Evolutionary conservation across 2,888 invertebrate genomes (phyloP).

Genomic region (Stictocephala bisonia): DNA sequence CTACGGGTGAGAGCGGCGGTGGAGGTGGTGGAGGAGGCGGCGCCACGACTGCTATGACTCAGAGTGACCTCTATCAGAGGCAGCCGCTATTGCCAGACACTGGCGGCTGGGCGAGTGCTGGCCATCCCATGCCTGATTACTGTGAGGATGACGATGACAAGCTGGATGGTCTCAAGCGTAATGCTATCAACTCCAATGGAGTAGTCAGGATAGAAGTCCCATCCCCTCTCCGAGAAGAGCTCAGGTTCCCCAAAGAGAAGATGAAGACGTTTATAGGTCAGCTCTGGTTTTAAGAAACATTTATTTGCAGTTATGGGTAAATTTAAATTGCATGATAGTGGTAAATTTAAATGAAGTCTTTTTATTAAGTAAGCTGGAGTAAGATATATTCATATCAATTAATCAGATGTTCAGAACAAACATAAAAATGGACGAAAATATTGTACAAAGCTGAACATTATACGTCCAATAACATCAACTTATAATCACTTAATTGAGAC

Average conservation of each 20-base stretch:
- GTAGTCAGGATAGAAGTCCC: slow-evolving; percentile 74
- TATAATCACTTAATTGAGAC: no score
- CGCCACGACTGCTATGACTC: slow-evolving; percentile 63
- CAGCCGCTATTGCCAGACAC: slow-evolving; percentile 67
- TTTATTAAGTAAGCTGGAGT: no score
- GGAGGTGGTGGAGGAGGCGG: slow-evolving; percentile 59
- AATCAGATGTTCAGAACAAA: no score
- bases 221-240: slow-evolving; percentile 77
- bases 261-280: slow-evolving; percentile 80
- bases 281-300: no score
- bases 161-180: slow-evolving; percentile 54
- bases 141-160: slow-evolving; percentile 54
- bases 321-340: no score
- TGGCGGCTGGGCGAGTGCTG: slow-evolving; percentile 61
- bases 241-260: slow-evolving; percentile 84
- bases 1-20: slow-evolving; percentile 51
- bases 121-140: slow-evolving; percentile 3
- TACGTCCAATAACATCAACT: no score
- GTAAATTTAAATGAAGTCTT: no score
- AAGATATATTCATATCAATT: no score
- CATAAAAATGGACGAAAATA: no score
- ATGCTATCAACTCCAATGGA: slow-evolving; percentile 62
- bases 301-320: no score
- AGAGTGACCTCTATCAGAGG: slow-evolving; percentile 70
- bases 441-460: no score